Evolutionary conservation across 2,888 invertebrate species (phyloP).

Genomic region (Eristalis pertinax): DNA sequence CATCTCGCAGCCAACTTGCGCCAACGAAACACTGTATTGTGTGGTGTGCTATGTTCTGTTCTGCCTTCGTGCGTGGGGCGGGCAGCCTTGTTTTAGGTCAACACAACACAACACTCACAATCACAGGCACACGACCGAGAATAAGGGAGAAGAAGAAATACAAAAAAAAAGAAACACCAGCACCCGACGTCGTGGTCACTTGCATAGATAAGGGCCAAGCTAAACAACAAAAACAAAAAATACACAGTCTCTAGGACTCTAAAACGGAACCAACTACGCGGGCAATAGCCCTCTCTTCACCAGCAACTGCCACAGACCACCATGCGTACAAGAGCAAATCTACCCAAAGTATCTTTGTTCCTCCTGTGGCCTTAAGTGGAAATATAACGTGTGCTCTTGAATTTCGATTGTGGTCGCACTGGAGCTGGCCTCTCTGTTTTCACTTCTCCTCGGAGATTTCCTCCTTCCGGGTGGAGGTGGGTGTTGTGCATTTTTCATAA

Average conservation of each 20-base stretch:
- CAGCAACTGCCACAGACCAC: neutral
- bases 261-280: neutral
- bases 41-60: conserved; percentile 3
- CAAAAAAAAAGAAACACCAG: neutral
- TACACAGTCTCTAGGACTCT: neutral
- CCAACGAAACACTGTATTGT: conserved; percentile 16
- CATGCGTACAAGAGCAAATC: conserved; percentile 10
- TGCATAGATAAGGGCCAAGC: neutral
- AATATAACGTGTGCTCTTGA: conserved; percentile 7
- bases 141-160: neutral
- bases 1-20: conserved; percentile 18
- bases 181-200: neutral
- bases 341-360: neutral
- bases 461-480: neutral
- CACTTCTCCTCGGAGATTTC: neutral
- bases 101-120: conserved; percentile 13
- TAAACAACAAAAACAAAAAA: neutral
- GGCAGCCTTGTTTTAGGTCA: conserved; percentile 58
- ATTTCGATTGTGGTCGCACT: neutral
- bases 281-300: neutral
- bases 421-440: neutral
- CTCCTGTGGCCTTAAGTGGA: neutral
- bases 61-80: conserved; percentile 27
- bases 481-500: conserved; percentile 13
- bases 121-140: neutral